Evolutionary conservation across 1,140 invertebrate species (phyloP).

Genomic region (Lasaia peninsularis): DNA sequence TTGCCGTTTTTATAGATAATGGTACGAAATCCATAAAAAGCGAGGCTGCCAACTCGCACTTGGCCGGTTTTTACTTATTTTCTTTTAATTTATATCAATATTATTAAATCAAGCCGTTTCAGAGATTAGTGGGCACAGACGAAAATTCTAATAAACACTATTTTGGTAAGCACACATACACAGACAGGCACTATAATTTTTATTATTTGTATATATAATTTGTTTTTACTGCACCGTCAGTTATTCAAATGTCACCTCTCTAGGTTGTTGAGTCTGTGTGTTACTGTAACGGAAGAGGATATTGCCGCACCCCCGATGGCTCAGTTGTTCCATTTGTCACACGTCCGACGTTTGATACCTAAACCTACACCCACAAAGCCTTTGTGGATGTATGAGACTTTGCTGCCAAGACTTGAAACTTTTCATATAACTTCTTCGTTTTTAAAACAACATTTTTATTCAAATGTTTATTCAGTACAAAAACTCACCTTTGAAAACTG

Average conservation of each 20-base stretch:
- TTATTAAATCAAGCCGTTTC: too few relatives aligned
- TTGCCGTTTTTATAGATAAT: too few relatives aligned
- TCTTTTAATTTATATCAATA: too few relatives aligned
- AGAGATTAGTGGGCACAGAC: too few relatives aligned
- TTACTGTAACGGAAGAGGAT: conserved; percentile 45
- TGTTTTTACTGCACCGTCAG: background rate
- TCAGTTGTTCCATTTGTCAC: conserved; percentile 60
- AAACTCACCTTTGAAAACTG: too few relatives aligned
- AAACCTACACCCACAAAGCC: conserved; percentile 33
- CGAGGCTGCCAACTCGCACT: too few relatives aligned
- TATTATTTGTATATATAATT: background rate
- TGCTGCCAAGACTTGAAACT: conserved; percentile 29
- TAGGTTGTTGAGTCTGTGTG: conserved; percentile 10
- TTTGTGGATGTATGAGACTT: conserved; percentile 36
- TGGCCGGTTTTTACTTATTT: too few relatives aligned
- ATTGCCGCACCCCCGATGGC: conserved; percentile 54
- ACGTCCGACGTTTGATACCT: conserved; percentile 47
- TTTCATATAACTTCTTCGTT: background rate
- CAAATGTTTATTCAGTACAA: background rate
- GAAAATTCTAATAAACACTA: too few relatives aligned
- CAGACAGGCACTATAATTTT: too few relatives aligned
- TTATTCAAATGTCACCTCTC: conserved; percentile 16
- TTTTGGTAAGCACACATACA: too few relatives aligned
- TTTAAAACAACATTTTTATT: conserved; percentile 1
- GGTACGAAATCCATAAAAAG: too few relatives aligned